These are phyloP conservation scores for Drosophila nikananu DNA, from an alignment of 1,140 invertebrate species.

Conservation along the genomic window DNA sequence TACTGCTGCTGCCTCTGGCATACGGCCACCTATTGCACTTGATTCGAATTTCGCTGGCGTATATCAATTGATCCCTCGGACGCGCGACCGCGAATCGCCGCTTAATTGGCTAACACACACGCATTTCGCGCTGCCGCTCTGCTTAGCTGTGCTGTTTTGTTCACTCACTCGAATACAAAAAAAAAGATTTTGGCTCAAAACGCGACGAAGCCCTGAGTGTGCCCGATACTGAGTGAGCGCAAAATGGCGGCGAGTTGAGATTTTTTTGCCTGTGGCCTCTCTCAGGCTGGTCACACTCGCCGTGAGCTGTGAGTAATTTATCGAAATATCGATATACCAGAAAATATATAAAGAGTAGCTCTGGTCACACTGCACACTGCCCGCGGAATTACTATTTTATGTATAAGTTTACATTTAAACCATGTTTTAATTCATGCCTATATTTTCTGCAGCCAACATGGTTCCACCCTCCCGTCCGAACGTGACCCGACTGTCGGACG, in stretches of 20 bases:
- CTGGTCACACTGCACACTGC: too few relatives aligned
- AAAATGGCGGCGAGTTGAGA: constrained; percentile 16
- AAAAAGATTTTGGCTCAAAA: constrained; percentile 55
- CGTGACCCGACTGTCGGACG: constrained; percentile 93
- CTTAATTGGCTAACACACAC: constrained; percentile 22
- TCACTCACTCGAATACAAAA: constrained; percentile 28
- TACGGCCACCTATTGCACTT: constrained; percentile 36
- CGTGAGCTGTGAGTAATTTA: not conserved
- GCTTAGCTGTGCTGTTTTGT: constrained; percentile 9
- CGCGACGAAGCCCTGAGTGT: constrained; percentile 27
- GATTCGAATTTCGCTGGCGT: not conserved
- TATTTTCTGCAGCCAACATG: constrained; percentile 87
- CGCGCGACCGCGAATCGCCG: constrained; percentile 6
- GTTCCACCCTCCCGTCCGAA: constrained; percentile 94
- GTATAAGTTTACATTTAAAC: not conserved
- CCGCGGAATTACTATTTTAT: not conserved
- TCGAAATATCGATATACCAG: not conserved
- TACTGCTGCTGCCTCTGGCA: not conserved
- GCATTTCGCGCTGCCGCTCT: constrained; percentile 10
- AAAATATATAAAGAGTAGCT: too few relatives aligned
- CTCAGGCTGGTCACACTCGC: not conserved
- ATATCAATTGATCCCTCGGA: not conserved
- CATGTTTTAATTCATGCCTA: accelerated
- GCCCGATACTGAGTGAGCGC: constrained; percentile 11
- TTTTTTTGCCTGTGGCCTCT: not conserved